phyloP scores from a whole-genome alignment of 1,140 invertebrate species.

The Armadillidium nasatum region DNA sequence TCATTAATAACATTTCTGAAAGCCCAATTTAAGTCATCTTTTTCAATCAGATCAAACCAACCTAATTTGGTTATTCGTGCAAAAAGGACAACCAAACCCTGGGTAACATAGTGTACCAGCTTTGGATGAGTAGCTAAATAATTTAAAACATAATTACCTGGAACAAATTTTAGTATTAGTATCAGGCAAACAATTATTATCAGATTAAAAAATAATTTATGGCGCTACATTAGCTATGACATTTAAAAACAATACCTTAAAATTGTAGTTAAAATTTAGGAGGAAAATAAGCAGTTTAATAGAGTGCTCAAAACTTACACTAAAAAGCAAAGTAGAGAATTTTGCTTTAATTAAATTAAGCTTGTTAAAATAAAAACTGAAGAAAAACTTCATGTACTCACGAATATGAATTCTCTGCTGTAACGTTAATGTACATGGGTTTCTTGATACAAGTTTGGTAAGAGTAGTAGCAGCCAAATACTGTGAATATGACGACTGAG shows the following conservation, averaged over 20 bases:
- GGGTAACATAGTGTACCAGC: constrained; percentile 84
- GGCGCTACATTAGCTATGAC: too few species aligned
- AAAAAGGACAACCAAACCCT: constrained; percentile 85
- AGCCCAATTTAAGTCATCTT: constrained; percentile 71
- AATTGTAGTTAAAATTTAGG: too few species aligned
- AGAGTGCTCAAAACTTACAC: too few species aligned
- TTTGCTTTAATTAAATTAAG: too few species aligned
- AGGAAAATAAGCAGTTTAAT: too few species aligned
- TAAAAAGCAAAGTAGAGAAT: too few species aligned
- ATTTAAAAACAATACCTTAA: too few species aligned
- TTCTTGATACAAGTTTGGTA: constrained; percentile 79
- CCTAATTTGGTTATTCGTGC: constrained; percentile 91
- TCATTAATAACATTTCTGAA: constrained; percentile 91
- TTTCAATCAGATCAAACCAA: constrained; percentile 85
- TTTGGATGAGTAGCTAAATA: constrained; percentile 90
- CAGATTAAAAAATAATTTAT: too few species aligned
- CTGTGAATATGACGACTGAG: constrained; percentile 91
- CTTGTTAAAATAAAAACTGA: too few species aligned
- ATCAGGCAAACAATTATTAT: too few species aligned
- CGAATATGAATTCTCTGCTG: constrained; percentile 54
- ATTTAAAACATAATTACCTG: constrained; percentile 91
- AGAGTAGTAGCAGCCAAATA: constrained; percentile 89
- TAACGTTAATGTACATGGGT: constrained; percentile 47
- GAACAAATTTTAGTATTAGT: constrained; percentile 44
- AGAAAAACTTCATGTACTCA: constrained; percentile 46